These are phyloP conservation scores for Rhombomys opimus DNA, from an alignment of 2,113 vertebrate species.

Conservation along the genomic window DNA sequence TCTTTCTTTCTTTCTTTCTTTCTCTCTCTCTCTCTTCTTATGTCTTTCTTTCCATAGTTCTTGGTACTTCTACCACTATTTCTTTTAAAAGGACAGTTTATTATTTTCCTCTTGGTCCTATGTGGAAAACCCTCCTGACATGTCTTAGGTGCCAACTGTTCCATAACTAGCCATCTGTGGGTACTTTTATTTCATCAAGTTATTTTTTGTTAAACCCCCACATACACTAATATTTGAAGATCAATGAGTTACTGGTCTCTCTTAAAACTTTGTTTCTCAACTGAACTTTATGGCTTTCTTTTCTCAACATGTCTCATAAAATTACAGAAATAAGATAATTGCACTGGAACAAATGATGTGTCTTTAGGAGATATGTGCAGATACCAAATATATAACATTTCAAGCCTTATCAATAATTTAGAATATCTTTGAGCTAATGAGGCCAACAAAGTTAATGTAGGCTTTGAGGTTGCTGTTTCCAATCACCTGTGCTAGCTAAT, in stretches of 20 bases:
- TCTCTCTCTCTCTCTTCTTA: not conserved
- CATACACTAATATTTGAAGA: not conserved
- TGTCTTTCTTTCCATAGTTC: not conserved
- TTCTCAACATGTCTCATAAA: constrained; percentile 51
- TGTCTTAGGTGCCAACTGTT: constrained; percentile 73
- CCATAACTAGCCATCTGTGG: constrained; percentile 73
- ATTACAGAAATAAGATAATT: not conserved
- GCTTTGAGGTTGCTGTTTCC: not conserved
- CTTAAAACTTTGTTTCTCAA: not conserved
- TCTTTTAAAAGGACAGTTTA: constrained; percentile 53
- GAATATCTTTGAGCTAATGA: not conserved
- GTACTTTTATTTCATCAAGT: constrained; percentile 11
- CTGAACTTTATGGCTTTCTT: constrained; percentile 29
- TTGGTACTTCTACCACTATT: constrained; percentile 33
- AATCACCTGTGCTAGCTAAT: constrained; percentile 1
- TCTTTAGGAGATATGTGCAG: not conserved
- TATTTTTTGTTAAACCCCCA: not conserved
- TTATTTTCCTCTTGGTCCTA: constrained; percentile 49
- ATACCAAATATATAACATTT: not conserved
- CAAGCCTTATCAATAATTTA: not conserved
- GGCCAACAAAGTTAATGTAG: not conserved
- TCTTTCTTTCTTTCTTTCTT: not conserved
- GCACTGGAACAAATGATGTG: not conserved
- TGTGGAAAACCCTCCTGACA: constrained; percentile 65
- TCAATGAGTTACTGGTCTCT: not conserved